A percentile compares a stretch with the other conserved stretches of the same genome.
Evolutionary conservation across 2,888 invertebrate species (phyloP).

Genomic region (Agrilus mali): DNA sequence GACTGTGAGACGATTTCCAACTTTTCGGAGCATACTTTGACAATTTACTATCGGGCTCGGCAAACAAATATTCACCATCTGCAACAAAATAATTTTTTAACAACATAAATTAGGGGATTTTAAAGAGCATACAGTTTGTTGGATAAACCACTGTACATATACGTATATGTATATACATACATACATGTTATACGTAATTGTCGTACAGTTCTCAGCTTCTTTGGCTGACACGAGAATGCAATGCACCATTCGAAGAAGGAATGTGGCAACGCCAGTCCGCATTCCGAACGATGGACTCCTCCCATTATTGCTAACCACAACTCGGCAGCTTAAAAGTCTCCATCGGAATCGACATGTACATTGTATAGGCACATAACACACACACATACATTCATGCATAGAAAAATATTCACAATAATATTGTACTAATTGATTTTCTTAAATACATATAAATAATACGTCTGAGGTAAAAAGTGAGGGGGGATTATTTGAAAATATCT

Average conservation of each 20-base stretch:
- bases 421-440: too few relatives aligned
- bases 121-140: too few relatives aligned
- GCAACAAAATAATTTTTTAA: slow-evolving; percentile 31
- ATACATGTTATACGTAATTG: too few relatives aligned
- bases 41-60: slow-evolving; percentile 88
- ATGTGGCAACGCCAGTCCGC: slow-evolving; percentile 31
- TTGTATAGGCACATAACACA: background rate
- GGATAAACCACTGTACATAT: too few relatives aligned
- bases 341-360: background rate
- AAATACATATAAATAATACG: too few relatives aligned
- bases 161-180: too few relatives aligned
- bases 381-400: background rate
- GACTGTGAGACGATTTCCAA: slow-evolving; percentile 88
- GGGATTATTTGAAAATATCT: background rate
- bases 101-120: background rate
- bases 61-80: slow-evolving; percentile 95
- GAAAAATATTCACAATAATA: background rate
- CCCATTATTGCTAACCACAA: slow-evolving; percentile 3
- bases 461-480: too few relatives aligned
- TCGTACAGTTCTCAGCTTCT: too few relatives aligned
- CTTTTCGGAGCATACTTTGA: slow-evolving; percentile 94
- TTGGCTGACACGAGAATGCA: too few relatives aligned
- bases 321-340: slow-evolving; percentile 1
- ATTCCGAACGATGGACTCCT: slow-evolving; percentile 25
- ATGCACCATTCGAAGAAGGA: slow-evolving; percentile 14